Percentiles rank a stretch among this genome's conserved stretches.
These are phyloP conservation scores for Cheilosia vulpina DNA, from an alignment of 2,888 invertebrate genomes.

Conservation along the genomic window DNA sequence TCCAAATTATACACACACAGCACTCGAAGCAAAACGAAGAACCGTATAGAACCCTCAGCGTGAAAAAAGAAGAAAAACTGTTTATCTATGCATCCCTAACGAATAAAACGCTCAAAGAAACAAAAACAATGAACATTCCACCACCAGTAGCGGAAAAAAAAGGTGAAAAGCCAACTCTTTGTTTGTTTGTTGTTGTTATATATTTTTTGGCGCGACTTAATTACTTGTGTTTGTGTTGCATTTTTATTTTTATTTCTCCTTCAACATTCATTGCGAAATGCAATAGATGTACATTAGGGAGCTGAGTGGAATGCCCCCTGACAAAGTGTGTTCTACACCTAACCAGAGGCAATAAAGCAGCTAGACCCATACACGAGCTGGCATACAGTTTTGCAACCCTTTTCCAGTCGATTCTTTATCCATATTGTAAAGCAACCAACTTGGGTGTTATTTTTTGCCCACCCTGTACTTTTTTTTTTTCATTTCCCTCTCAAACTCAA, in stretches of 20 bases:
- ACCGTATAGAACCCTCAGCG: conserved; percentile 13
- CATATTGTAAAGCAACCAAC: conserved; percentile 6
- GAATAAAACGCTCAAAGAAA: conserved; percentile 32
- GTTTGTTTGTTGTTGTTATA: neutral
- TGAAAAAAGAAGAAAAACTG: conserved; percentile 12
- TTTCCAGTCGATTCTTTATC: neutral
- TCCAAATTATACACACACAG: conserved; percentile 8
- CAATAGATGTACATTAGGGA: conserved; percentile 54
- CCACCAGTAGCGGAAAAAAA: conserved; percentile 20
- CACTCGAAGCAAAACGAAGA: conserved; percentile 4
- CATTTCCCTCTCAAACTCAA: conserved; percentile 11
- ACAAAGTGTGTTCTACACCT: conserved; percentile 42
- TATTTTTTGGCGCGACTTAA: conserved; percentile 58
- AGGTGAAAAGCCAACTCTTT: conserved; percentile 58
- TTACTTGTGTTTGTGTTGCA: conserved; percentile 59
- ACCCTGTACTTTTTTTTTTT: conserved; percentile 30
- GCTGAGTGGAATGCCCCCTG: conserved; percentile 42
- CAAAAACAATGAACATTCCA: conserved; percentile 40
- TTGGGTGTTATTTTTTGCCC: conserved; percentile 29
- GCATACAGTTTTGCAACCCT: conserved; percentile 13
- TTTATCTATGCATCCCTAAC: conserved; percentile 37
- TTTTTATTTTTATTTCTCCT: conserved; percentile 24
- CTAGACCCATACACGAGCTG: conserved; percentile 9
- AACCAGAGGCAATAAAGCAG: conserved; percentile 54
- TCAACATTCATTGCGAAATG: conserved; percentile 44